Evolutionary conservation across 2,797 vertebrate species (phyloP).

Genomic region (Myotis findleyi): DNA sequence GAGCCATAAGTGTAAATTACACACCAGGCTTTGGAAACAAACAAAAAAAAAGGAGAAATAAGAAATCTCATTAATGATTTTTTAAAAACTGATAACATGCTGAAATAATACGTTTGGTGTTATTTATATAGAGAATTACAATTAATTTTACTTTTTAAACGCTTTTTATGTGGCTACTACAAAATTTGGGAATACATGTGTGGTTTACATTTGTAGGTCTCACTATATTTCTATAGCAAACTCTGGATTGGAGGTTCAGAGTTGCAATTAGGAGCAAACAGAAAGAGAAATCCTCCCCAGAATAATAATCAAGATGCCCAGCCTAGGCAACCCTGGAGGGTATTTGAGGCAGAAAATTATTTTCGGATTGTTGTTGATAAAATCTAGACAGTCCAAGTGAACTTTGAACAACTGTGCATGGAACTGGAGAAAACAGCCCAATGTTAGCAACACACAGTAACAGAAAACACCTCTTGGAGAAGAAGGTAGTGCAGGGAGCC

Average conservation of each 20-base stretch:
- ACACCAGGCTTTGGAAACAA: background rate
- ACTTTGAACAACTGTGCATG: background rate
- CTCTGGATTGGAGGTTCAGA: background rate
- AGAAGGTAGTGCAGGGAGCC: background rate
- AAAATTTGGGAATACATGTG: background rate
- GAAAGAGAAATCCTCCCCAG: slow-evolving; percentile 5
- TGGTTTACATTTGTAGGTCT: background rate
- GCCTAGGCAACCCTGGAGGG: background rate
- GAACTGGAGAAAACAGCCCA: background rate
- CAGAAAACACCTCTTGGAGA: background rate
- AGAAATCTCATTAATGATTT: slow-evolving; percentile 3
- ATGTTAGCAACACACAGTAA: background rate
- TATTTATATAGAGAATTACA: background rate
- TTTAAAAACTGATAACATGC: background rate
- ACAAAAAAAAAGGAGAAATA: background rate
- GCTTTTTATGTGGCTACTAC: background rate
- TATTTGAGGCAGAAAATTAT: slow-evolving; percentile 12
- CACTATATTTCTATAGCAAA: slow-evolving; percentile 4
- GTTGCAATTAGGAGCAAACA: background rate
- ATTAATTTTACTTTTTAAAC: background rate
- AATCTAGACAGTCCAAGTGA: background rate
- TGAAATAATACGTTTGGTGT: background rate
- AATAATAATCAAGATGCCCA: background rate
- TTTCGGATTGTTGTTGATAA: slow-evolving; percentile 22
- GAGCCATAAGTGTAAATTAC: background rate